Conservation (phyloP, 2,797 vertebrate genomes). For the Sebastes variabilis region DNA sequence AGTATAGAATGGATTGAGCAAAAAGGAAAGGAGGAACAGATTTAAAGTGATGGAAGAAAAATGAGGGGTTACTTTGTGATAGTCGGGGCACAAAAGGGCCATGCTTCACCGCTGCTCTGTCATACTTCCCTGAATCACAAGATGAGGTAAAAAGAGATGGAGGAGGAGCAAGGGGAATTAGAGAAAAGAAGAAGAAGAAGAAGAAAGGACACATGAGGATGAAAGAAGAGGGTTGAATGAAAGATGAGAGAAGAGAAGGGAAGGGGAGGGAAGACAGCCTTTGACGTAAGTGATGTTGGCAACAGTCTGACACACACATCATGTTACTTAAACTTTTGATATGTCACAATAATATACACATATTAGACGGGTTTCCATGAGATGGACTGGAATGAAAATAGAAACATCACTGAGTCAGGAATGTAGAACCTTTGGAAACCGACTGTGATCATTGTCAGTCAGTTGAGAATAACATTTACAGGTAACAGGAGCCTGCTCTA, state of each 20-base stretch:
- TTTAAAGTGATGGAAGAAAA: not conserved
- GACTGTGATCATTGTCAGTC: no score
- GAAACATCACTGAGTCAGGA: not conserved
- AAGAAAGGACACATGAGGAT: not conserved
- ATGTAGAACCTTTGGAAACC: no score
- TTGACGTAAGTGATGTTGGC: not conserved
- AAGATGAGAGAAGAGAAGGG: not conserved
- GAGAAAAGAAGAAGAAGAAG: not conserved
- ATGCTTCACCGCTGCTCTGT: slow-evolving; percentile 52
- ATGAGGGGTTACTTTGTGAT: slow-evolving; percentile 40
- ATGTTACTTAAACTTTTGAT: not conserved
- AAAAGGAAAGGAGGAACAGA: slow-evolving; percentile 1
- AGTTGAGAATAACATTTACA: no score
- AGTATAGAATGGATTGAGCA: not conserved
- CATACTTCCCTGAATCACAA: slow-evolving; percentile 34
- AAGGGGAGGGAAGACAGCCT: not conserved
- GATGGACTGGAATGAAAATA: not conserved
- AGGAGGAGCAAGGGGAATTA: not conserved
- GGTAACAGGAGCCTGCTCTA: no score
- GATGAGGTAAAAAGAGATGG: slow-evolving; percentile 6
- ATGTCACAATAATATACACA: not conserved
- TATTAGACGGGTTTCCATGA: not conserved
- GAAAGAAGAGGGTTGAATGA: not conserved
- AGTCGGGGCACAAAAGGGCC: slow-evolving; percentile 43
- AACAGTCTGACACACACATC: not conserved